A percentile compares a stretch with the other conserved stretches of the same genome.
These are phyloP conservation scores for Punctoribates punctum DNA, from an alignment of 2,888 invertebrate genomes.

Conservation along the genomic window DNA sequence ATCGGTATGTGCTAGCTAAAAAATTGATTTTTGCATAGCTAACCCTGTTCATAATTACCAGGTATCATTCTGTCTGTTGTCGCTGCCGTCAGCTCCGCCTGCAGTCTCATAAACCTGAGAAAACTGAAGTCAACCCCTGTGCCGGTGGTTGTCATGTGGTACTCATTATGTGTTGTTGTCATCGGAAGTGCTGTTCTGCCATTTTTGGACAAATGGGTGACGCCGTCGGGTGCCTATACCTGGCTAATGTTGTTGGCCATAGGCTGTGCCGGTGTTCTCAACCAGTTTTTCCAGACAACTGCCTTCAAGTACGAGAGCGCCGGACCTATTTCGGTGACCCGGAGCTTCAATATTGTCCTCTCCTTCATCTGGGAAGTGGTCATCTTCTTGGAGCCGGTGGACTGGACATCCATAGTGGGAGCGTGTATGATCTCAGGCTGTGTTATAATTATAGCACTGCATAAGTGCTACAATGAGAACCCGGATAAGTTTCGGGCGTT, in stretches of 20 bases:
- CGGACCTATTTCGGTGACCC: conserved; percentile 82
- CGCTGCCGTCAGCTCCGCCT: conserved; percentile 27
- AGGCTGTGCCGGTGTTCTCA: conserved; percentile 79
- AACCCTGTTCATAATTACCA: no score
- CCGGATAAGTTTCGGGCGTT: conserved; percentile 5
- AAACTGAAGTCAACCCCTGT: conserved; percentile 38
- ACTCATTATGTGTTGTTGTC: conserved; percentile 20
- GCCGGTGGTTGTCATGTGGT: conserved; percentile 39
- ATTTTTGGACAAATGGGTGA: not conserved
- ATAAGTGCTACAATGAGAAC: conserved; percentile 38
- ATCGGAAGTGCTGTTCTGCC: conserved; percentile 13
- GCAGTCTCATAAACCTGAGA: conserved; percentile 21
- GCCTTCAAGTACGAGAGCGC: conserved; percentile 85
- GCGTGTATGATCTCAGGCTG: conserved; percentile 36
- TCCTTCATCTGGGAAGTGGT: conserved; percentile 76
- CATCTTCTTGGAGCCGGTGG: conserved; percentile 27
- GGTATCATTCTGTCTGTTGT: conserved; percentile 15
- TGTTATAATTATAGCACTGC: conserved; percentile 39
- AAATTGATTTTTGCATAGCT: no score
- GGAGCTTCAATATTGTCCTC: conserved; percentile 84
- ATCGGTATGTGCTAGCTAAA: no score
- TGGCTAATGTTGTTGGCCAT: conserved; percentile 53
- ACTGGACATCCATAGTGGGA: conserved; percentile 41
- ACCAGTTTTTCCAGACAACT: conserved; percentile 79
- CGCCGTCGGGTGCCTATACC: not conserved